Base-by-base conservation (phyloP, 2,113 vertebrate genomes). In the Tachuris rubrigastra region DNA sequence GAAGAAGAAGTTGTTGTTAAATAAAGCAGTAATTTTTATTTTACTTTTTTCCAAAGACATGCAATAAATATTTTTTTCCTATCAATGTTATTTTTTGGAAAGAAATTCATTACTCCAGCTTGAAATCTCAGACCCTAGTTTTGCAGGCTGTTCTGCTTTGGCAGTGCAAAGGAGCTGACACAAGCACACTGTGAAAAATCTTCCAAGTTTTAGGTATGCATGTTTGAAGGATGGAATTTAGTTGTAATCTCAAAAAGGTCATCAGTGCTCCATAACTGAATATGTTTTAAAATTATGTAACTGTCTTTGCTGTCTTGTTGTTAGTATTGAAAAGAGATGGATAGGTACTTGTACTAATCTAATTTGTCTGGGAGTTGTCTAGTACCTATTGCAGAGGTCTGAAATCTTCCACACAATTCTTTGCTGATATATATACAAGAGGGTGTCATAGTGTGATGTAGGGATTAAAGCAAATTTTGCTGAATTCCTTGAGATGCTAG, bases 261-360 rank as follows among this genome's bases (percentile, higher is more conserved):
- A 59, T 80, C 47, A 56, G 2, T 82, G 27, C 30, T 87, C 20
- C 19, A 17, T 77, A 87, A 83, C 7, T 12, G 27, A 78, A 24
- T 79, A 30, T 49, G 9, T 53, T 93, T 88, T 69, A 28, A 87
- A 96, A 83, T 62, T 74, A 63, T 31, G 14, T 46, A 47, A 47
- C 42, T 55, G 39, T 69, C 67, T 83, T 69, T 83, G 10, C 42
- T 87, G 23, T 42, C 30, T 69, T 91, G 5, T 76, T 95, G 39
- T 79, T 92, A 81, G 44, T 80, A 23, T 69, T 94, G 55, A 74
- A 91, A 96, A 87, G 30, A 90, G 67, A 76, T 80, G 35, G 67
- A 67, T 76, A 53, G 37, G 33, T 93, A 27, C 27, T 7, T 7
- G 27, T 46, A 66, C 33, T 82, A 85, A 67, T 80, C 71, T 83